Percentiles rank a stretch among this genome's conserved stretches.
Evolutionary conservation across 1,140 invertebrate genomes (phyloP).

Genomic region (Anagrus nilaparvatae): DNA sequence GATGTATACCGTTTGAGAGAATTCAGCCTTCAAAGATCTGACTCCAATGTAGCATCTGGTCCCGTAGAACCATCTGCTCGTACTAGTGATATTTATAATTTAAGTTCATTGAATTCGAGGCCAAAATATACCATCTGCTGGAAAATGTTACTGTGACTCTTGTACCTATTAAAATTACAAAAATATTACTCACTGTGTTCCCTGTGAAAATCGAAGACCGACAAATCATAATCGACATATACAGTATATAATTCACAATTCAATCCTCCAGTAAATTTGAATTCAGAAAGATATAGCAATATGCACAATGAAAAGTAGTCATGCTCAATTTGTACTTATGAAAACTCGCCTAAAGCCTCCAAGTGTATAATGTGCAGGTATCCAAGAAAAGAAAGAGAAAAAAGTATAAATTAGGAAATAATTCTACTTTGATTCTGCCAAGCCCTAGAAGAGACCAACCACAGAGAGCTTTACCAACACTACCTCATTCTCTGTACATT

Average conservation of each 20-base stretch:
- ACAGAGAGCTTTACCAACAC: no score
- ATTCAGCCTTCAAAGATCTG: no score
- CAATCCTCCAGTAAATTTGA: slow-evolving; percentile 27
- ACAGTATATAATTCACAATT: slow-evolving; percentile 32
- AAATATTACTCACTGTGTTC: no score
- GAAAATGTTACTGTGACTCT: slow-evolving; percentile 66
- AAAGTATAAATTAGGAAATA: slow-evolving; percentile 30
- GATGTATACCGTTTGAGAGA: no score
- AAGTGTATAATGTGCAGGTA: slow-evolving; percentile 82
- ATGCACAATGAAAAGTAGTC: slow-evolving; percentile 47
- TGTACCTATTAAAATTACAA: slow-evolving; percentile 78
- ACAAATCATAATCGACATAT: slow-evolving; percentile 32
- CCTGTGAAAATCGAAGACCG: slow-evolving; percentile 56
- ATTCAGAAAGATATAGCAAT: slow-evolving; percentile 15
- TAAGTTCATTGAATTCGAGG: slow-evolving; percentile 36
- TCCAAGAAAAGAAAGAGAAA: slow-evolving; percentile 31
- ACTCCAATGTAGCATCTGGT: no score
- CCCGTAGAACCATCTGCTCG: slow-evolving; percentile 46
- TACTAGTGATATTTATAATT: slow-evolving; percentile 31
- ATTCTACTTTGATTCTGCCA: no score
- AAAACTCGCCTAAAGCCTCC: slow-evolving; percentile 83
- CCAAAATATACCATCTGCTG: slow-evolving; percentile 36
- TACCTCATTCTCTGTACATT: slow-evolving; percentile 34
- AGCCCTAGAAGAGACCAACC: no score
- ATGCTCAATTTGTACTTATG: slow-evolving; percentile 76